Conservation (phyloP, 2,797 vertebrate genomes). For the Lepilemur septentrionalis region DNA sequence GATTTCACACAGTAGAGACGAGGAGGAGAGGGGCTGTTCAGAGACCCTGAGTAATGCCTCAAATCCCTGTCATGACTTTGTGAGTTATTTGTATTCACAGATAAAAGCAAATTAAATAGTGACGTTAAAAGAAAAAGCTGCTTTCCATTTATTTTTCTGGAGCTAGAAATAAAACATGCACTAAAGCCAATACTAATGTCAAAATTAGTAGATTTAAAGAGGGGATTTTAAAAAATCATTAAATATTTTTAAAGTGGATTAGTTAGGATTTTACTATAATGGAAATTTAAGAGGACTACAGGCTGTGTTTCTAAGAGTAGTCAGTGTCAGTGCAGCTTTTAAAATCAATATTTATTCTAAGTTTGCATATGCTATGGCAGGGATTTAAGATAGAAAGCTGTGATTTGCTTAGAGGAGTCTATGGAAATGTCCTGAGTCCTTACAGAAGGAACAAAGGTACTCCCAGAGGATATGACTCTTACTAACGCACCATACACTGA, state of each 20-base stretch:
- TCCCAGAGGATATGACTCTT: neutral
- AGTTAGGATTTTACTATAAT: neutral
- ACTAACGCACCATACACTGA: neutral
- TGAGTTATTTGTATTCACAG: slow-evolving; percentile 83
- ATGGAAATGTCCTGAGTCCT: neutral
- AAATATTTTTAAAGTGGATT: slow-evolving; percentile 47
- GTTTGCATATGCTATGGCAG: neutral
- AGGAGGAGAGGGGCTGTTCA: slow-evolving; percentile 78
- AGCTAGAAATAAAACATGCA: neutral
- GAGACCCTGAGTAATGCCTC: slow-evolving; percentile 79
- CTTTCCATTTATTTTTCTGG: neutral
- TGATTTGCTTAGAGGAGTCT: neutral
- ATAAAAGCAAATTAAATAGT: neutral
- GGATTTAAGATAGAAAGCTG: neutral
- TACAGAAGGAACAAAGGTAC: neutral
- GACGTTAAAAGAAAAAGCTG: neutral
- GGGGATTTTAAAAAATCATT: neutral
- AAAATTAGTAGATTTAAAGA: slow-evolving; percentile 32
- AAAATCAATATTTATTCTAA: neutral
- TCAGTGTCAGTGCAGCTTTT: neutral
- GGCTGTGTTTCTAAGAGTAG: neutral
- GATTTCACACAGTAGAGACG: slow-evolving; percentile 86
- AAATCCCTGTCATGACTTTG: slow-evolving; percentile 90
- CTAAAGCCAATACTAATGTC: slow-evolving; percentile 21
- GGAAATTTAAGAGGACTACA: slow-evolving; percentile 15